Evolutionary conservation across 2,888 invertebrate genomes (phyloP).

Genomic region (Scotopteryx bipunctaria): DNA sequence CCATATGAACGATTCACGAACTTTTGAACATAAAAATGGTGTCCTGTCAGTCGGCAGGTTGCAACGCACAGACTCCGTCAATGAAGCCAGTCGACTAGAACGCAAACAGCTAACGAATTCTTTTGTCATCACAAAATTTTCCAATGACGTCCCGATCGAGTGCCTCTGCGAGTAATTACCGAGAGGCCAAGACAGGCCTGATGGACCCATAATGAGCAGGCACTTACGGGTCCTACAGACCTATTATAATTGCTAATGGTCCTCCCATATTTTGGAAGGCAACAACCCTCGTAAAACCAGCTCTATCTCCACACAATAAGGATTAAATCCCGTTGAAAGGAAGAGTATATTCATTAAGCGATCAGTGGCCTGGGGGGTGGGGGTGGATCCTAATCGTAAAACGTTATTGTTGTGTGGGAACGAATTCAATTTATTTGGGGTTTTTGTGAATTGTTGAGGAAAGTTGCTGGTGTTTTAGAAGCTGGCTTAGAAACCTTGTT

Average conservation of each 20-base stretch:
- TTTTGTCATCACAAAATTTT: conserved; percentile 25
- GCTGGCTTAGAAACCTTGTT: not conserved
- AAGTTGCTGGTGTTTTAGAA: conserved; percentile 3
- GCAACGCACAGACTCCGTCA: not conserved
- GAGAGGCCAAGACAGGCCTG: conserved; percentile 5
- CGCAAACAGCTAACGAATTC: conserved; percentile 7
- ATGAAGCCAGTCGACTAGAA: not conserved
- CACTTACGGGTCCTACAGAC: conserved; percentile 51
- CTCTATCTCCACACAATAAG: conserved; percentile 19
- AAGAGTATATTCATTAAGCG: conserved; percentile 36
- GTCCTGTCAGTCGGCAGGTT: not conserved
- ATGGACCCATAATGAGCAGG: conserved; percentile 61
- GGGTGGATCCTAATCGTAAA: conserved; percentile 40
- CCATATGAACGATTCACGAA: no score
- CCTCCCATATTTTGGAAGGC: conserved; percentile 31
- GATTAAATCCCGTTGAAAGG: conserved; percentile 15
- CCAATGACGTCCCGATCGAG: conserved; percentile 21
- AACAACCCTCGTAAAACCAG: conserved; percentile 6
- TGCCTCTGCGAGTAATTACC: conserved; percentile 18
- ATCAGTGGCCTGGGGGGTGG: conserved; percentile 37
- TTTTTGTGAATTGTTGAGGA: conserved; percentile 15
- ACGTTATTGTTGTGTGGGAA: conserved; percentile 39
- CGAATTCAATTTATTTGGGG: conserved; percentile 35
- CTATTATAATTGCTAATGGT: conserved; percentile 78
- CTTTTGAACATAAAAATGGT: no score